phyloP scores from a whole-genome alignment of 2,113 vertebrate genomes.

The Nymphicus hollandicus region DNA sequence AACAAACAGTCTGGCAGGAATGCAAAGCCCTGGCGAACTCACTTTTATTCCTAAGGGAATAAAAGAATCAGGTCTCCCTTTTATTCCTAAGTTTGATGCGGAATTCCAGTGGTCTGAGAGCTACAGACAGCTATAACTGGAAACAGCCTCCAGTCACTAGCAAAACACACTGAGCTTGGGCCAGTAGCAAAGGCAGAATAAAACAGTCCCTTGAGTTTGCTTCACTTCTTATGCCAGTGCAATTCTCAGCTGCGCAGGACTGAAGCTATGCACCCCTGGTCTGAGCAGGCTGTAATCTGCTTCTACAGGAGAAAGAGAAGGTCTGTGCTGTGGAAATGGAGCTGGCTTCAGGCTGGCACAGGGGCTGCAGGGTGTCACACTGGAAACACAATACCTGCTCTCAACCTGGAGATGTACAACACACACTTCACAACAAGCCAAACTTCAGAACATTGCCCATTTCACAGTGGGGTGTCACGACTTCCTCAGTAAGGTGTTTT shows the following conservation, averaged over 20 bases:
- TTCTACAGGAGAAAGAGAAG: background rate
- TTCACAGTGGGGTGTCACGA: background rate
- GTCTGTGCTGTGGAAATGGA: background rate
- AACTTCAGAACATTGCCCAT: background rate
- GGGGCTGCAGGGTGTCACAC: background rate
- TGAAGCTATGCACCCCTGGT: background rate
- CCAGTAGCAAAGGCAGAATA: background rate
- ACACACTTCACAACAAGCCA: background rate
- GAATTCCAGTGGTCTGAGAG: constrained; percentile 16
- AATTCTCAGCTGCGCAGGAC: background rate
- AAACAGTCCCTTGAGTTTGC: background rate
- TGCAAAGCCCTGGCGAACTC: background rate
- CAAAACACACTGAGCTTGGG: background rate
- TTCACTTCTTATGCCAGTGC: background rate
- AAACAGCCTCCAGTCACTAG: background rate
- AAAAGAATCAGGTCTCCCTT: background rate
- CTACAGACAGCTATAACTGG: background rate
- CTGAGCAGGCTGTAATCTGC: background rate
- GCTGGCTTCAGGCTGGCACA: background rate
- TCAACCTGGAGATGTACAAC: background rate
- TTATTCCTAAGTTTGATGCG: background rate
- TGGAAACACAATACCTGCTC: background rate
- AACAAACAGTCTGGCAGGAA: background rate
- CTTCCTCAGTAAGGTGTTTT: background rate
- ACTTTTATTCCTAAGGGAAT: background rate